Conservation (phyloP, 2,113 vertebrate species). For the Urocynchramus pylzowi region DNA sequence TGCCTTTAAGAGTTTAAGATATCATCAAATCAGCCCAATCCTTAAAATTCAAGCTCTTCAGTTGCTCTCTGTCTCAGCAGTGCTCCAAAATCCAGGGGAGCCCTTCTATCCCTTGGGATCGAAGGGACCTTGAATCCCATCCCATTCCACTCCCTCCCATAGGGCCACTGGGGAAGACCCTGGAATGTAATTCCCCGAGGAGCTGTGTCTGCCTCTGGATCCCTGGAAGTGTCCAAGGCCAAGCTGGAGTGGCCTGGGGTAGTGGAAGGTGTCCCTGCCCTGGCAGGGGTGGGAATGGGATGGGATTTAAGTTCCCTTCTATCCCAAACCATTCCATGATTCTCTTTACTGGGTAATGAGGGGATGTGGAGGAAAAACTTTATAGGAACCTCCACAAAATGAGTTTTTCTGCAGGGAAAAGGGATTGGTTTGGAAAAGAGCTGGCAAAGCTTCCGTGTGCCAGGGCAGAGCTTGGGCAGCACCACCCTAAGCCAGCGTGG, state of each 20-base stretch:
- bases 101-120: background rate
- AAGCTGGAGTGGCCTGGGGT: rapidly evolving
- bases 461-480: background rate
- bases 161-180: background rate
- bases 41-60: background rate
- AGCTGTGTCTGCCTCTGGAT: background rate
- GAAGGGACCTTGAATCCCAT: background rate
- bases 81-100: rapidly evolving
- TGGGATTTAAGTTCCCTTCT: background rate
- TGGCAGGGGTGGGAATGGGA: background rate
- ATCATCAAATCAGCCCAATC: background rate
- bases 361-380: no score
- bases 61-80: rapidly evolving
- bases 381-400: background rate
- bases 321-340: background rate
- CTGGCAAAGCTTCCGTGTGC: background rate
- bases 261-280: background rate
- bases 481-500: rapidly evolving
- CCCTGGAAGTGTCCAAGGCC: background rate
- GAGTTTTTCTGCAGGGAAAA: background rate
- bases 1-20: background rate
- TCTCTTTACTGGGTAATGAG: rapidly evolving
- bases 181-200: background rate
- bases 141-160: background rate
- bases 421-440: background rate